These are phyloP conservation scores for Mus musculus DNA, from an alignment of 2,113 vertebrate genomes.

Conservation along the genomic window DNA sequence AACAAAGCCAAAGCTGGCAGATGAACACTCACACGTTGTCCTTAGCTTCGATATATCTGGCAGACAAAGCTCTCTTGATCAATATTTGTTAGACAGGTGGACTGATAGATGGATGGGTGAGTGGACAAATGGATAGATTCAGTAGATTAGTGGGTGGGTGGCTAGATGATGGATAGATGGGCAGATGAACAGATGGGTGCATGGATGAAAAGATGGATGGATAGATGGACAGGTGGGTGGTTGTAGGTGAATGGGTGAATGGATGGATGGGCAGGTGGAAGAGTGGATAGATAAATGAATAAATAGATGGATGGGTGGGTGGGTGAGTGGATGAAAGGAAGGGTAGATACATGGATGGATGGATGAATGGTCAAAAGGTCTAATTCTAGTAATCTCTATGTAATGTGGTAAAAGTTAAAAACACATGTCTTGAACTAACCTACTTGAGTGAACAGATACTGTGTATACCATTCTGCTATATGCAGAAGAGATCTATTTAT, in stretches of 20 bases:
- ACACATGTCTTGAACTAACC: neutral
- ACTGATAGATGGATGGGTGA: neutral
- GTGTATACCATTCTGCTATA: neutral
- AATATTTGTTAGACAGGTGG: neutral
- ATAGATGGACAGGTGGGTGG: no score
- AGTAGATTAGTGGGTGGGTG: neutral
- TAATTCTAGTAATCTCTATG: neutral
- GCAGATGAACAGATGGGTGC: accelerated
- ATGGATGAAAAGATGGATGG: neutral
- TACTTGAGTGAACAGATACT: neutral
- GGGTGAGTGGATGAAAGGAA: no score
- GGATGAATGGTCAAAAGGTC: neutral
- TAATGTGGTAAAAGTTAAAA: neutral
- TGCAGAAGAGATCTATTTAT: neutral
- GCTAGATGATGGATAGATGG: accelerated
- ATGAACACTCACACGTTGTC: neutral
- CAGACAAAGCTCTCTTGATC: neutral
- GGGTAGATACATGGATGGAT: neutral
- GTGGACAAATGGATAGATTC: neutral
- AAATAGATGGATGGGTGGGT: accelerated
- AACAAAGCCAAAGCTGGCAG: neutral
- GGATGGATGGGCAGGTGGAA: neutral
- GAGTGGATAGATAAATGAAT: neutral
- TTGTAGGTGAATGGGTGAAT: no score
- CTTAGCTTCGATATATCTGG: neutral